Evolutionary conservation across 2,113 vertebrate species (phyloP).

Genomic region (Phrynocephalus versicolor): DNA sequence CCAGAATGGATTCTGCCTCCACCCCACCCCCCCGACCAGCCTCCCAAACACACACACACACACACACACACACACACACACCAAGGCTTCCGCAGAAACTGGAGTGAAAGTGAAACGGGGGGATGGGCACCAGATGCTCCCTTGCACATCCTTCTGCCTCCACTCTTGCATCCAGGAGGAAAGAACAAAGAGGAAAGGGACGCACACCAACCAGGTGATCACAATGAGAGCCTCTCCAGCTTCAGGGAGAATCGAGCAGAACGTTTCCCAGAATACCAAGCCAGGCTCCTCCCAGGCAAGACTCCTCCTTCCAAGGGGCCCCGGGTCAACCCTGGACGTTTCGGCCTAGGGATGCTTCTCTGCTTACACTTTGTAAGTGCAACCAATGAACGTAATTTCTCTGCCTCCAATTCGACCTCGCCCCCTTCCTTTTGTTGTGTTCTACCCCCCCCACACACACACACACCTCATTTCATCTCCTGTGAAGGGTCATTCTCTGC

Average conservation of each 20-base stretch:
- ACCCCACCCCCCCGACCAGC: accelerated
- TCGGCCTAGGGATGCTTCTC: too few relatives aligned
- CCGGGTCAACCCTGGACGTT: too few relatives aligned
- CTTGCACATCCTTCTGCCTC: too few relatives aligned
- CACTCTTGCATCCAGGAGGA: not conserved
- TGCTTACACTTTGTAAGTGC: too few relatives aligned
- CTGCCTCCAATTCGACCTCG: too few relatives aligned
- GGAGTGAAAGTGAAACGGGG: not conserved
- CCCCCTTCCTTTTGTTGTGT: not conserved
- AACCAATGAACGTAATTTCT: too few relatives aligned
- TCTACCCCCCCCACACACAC: too few relatives aligned
- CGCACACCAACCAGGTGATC: too few relatives aligned
- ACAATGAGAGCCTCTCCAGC: too few relatives aligned
- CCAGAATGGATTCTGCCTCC: accelerated
- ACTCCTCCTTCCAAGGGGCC: not conserved
- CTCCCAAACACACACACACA: not conserved
- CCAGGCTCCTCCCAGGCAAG: not conserved
- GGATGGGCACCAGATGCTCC: too few relatives aligned
- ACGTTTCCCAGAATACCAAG: not conserved
- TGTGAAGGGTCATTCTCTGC: too few relatives aligned
- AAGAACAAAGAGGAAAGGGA: not conserved
- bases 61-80: not conserved
- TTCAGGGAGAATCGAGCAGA: not conserved
- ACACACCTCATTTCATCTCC: too few relatives aligned
- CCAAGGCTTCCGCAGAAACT: accelerated